A percentile compares a stretch with the other conserved stretches of the same genome.
phyloP scores from a whole-genome alignment of 2,113 vertebrate species.

The Diadophis punctatus region DNA sequence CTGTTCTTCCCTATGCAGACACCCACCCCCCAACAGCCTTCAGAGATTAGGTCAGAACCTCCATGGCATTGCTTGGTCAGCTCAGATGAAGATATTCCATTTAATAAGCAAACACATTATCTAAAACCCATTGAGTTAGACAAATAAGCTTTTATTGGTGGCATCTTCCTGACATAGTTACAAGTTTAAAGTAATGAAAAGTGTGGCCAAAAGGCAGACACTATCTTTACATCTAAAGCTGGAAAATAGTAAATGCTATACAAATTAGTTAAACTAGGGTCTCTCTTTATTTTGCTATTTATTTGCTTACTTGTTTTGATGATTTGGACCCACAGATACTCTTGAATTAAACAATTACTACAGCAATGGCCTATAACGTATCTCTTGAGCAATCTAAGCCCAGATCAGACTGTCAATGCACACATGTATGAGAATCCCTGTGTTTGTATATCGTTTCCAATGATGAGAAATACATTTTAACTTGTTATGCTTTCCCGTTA shows the following conservation, averaged over 20 bases:
- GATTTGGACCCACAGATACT: not conserved
- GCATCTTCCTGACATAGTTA: not conserved
- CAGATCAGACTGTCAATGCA: not conserved
- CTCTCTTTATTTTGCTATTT: not conserved
- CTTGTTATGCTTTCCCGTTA: not conserved
- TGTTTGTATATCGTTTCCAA: not conserved
- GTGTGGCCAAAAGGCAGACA: not conserved
- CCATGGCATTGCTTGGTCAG: not conserved
- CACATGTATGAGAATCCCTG: not conserved
- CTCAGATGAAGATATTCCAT: not conserved
- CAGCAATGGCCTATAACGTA: not conserved
- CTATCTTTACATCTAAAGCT: not conserved
- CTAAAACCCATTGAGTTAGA: not conserved
- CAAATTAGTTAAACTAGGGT: not conserved
- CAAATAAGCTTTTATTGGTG: not conserved
- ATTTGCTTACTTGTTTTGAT: not conserved
- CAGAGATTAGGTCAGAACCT: not conserved
- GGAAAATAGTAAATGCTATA: not conserved
- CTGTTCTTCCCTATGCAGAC: not conserved
- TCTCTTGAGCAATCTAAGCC: not conserved
- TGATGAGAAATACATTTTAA: not conserved
- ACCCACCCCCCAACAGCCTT: not conserved
- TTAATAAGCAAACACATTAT: not conserved
- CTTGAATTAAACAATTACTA: not conserved
- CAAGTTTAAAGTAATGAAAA: not conserved